Base-by-base conservation (phyloP, 2,888 invertebrate genomes). In the Microchrysa polita region DNA sequence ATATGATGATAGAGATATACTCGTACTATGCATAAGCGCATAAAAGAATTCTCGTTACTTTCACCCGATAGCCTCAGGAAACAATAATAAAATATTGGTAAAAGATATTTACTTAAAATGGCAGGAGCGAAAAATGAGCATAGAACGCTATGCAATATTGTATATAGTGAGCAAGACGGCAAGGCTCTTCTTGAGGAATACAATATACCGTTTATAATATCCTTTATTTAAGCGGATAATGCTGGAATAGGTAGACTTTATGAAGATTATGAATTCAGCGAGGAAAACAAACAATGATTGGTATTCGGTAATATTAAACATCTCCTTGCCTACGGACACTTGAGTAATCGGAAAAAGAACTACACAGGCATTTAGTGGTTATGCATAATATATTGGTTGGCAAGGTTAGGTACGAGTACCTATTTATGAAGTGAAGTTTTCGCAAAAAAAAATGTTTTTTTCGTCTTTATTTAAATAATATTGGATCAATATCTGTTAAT, bases 71-170 rank as follows among this genome's bases (percentile, higher is more conserved):
- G 74, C 76, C 76, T 73, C 74, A 74, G 74, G 76, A 74, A 73
- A 76, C 73, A 76, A 76, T 76, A 76, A 76, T 76, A 76, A 73
- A 75, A 75, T 75, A 75, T 75, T 73, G 75, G 75, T 73, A 75
- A 75, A 73, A 72, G 73, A 75, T 75, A 73, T 75, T 73, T 75
- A 72, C 67, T 67, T 55, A 55, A 73, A 57, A 72, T 22, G 65
- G 65, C 42, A 59, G 63, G 57, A 57, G 67, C 65, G 60, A 75
- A 73, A 16, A 40, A 61, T 40, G 2, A 74, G 23, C 27, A 34
- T 34, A 34, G 7, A 5, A 34, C 27, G 48, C 20, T 57, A 55
- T 69, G 42, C 14, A 69, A 69, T 52, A 53, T 16, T n/a, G 40
- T 27, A 12, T n/a, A n/a, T 48, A 53, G 44, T 40, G 69, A 42